Evolutionary conservation across 2,888 invertebrate species (phyloP).

Genomic region (Brassicogethes aeneus): DNA sequence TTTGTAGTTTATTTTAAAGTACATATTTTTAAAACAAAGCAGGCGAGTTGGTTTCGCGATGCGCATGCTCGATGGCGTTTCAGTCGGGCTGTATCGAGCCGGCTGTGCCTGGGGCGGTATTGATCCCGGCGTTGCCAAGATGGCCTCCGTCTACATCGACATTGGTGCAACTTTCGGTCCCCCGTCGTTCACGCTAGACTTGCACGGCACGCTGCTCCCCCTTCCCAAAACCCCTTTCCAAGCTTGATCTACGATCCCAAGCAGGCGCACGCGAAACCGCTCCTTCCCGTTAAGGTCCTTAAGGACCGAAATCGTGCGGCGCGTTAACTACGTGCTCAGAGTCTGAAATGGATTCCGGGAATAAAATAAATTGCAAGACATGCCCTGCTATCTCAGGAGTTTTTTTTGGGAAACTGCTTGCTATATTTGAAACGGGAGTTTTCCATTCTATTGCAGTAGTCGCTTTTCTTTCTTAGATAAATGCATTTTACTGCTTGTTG

Average conservation of each 20-base stretch:
- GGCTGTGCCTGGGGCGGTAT: conserved; percentile 30
- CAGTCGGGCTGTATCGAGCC: conserved; percentile 33
- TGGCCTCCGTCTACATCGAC: conserved; percentile 36
- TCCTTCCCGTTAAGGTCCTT: conserved; percentile 10
- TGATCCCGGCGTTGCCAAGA: conserved; percentile 35
- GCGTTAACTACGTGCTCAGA: conserved; percentile 34
- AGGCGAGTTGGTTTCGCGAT: neutral
- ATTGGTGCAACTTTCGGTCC: conserved; percentile 32
- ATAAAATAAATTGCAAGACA: conserved; percentile 41
- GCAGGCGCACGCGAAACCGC: conserved; percentile 15
- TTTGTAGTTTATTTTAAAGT: too few species aligned
- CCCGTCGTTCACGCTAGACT: conserved; percentile 30
- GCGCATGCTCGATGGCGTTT: conserved; percentile 13
- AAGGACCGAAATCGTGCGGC: conserved; percentile 12
- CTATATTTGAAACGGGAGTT: neutral
- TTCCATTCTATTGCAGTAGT: neutral
- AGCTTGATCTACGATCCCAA: conserved; percentile 34
- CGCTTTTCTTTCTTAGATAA: neutral
- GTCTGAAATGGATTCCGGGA: conserved; percentile 40
- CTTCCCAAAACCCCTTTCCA: conserved; percentile 17
- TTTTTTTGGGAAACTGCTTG: conserved; percentile 22
- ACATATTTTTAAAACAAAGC: too few species aligned
- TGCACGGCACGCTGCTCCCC: conserved; percentile 23
- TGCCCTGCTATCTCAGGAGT: conserved; percentile 32
- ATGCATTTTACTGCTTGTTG: neutral